Conservation (phyloP, 1,140 invertebrate species). For the Rhyzopertha dominica region DNA sequence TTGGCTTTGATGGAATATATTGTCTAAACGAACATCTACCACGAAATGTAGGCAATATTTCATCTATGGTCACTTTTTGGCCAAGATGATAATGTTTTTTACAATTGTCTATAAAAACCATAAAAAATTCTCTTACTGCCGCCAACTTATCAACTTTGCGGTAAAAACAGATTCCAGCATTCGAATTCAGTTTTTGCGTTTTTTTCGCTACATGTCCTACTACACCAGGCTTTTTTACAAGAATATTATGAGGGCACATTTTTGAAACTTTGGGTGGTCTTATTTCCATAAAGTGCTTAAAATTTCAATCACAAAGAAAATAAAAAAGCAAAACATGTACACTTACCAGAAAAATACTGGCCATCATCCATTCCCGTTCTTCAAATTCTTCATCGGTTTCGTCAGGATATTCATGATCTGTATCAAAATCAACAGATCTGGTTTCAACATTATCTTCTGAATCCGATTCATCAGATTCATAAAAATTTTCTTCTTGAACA, state of each 20-base stretch:
- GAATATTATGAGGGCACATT: constrained; percentile 15
- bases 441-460: constrained; percentile 17
- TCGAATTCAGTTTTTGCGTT: constrained; percentile 13
- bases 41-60: too few relatives aligned
- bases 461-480: too few relatives aligned
- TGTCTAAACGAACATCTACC: too few relatives aligned
- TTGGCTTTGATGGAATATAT: too few relatives aligned
- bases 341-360: constrained; percentile 5
- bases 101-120: constrained; percentile 35
- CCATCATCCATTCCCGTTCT: constrained; percentile 15
- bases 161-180: constrained; percentile 15
- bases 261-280: background rate
- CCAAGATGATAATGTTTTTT: constrained; percentile 24
- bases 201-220: constrained; percentile 8
- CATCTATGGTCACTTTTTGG: constrained; percentile 37
- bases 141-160: constrained; percentile 32
- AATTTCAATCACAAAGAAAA: too few relatives aligned
- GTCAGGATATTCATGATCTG: constrained; percentile 13
- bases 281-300: constrained; percentile 9
- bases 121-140: constrained; percentile 30
- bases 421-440: too few relatives aligned
- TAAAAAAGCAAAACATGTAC: too few relatives aligned
- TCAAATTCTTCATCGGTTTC: constrained; percentile 15
- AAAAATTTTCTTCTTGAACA: too few relatives aligned
- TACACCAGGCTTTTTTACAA: constrained; percentile 10